Conservation (phyloP, 2,888 invertebrate species). For the Drosophila maculinotata region DNA sequence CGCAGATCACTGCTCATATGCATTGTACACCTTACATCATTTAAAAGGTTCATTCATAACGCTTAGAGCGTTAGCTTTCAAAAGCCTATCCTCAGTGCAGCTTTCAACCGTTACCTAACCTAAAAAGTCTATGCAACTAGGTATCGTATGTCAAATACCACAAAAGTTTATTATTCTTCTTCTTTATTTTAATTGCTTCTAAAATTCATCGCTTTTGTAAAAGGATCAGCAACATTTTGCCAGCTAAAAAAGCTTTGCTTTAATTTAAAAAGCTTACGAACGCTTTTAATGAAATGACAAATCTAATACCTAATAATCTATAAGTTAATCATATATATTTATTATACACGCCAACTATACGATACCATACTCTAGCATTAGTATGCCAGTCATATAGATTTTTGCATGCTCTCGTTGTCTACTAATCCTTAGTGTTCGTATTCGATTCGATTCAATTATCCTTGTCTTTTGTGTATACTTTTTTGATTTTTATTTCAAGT, state of each 20-base stretch:
- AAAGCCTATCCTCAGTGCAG: conserved; percentile 23
- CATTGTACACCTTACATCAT: background rate
- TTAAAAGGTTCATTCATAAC: conserved; percentile 1
- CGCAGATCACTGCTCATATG: conserved; percentile 4
- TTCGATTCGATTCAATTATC: conserved; percentile 13
- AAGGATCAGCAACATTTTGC: conserved; percentile 34
- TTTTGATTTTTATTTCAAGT: conserved; percentile 23
- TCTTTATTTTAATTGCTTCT: conserved; percentile 34
- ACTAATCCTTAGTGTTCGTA: conserved; percentile 18
- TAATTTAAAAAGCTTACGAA: conserved; percentile 65
- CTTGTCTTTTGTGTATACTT: conserved; percentile 7
- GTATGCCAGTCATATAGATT: background rate
- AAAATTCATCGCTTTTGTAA: conserved; percentile 26
- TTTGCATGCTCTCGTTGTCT: conserved; percentile 38
- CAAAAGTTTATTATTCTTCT: conserved; percentile 8
- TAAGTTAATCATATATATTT: conserved; percentile 22
- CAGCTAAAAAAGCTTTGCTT: conserved; percentile 67
- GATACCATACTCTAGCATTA: conserved; percentile 4
- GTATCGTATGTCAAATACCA: conserved; percentile 42
- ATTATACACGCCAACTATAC: conserved; percentile 12
- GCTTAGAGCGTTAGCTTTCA: background rate
- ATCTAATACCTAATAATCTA: conserved; percentile 15
- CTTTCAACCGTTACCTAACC: conserved; percentile 24
- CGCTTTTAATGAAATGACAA: conserved; percentile 51
- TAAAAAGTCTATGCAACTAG: conserved; percentile 29